Evolutionary conservation across 2,797 vertebrate genomes (phyloP).

Genomic region (Bryconaethiops microstoma): DNA sequence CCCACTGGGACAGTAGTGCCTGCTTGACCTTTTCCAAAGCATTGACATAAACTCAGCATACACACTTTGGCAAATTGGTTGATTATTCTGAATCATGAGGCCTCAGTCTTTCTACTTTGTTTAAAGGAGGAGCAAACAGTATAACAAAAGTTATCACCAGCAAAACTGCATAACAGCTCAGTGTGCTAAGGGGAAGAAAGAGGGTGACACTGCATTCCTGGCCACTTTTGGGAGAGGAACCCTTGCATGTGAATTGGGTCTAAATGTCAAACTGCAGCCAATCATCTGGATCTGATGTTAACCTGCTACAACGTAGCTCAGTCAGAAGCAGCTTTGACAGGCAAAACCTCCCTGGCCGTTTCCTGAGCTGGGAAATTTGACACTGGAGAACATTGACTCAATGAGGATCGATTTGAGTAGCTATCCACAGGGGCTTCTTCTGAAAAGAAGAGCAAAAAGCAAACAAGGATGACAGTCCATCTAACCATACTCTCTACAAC

Average conservation of each 20-base stretch:
- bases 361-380: background rate
- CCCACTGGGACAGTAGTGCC: background rate
- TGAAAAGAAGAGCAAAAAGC: slow-evolving; percentile 27
- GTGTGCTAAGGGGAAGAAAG: background rate
- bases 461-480: slow-evolving; percentile 27
- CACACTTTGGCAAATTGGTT: background rate
- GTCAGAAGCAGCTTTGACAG: slow-evolving; percentile 16
- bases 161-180: slow-evolving; percentile 3
- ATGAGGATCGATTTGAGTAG: background rate
- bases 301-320: background rate
- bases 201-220: background rate
- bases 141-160: slow-evolving; percentile 4
- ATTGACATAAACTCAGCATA: slow-evolving; percentile 2
- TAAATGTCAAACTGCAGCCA: slow-evolving; percentile 4
- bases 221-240: background rate
- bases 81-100: slow-evolving; percentile 22
- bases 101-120: slow-evolving; percentile 6
- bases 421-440: background rate
- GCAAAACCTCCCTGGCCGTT: background rate
- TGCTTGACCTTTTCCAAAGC: background rate
- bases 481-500: slow-evolving; percentile 38
- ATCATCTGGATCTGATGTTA: slow-evolving; percentile 16
- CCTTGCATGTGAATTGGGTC: background rate
- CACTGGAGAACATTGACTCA: slow-evolving; percentile 11
- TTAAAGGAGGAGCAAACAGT: background rate